Conservation (phyloP, 1,140 invertebrate species). For the Penaeus vannamei region DNA sequence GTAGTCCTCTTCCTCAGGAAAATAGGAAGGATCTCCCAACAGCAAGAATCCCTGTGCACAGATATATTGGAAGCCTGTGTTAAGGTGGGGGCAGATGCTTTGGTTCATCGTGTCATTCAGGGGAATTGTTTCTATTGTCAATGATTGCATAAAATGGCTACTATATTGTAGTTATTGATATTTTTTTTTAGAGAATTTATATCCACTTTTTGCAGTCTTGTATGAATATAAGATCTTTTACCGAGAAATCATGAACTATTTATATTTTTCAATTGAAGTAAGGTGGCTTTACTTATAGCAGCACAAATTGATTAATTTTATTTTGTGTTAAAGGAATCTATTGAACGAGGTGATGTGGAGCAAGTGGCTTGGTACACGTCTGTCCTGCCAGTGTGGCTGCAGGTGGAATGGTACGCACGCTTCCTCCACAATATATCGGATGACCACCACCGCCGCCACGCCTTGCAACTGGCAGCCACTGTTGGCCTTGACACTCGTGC, state of each 20-base stretch:
- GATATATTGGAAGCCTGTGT: constrained; percentile 70
- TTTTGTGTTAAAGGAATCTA: constrained; percentile 49
- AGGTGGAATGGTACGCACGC: constrained; percentile 84
- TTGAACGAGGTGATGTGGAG: constrained; percentile 80
- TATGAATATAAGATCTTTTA: too few relatives aligned
- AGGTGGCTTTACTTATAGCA: background rate
- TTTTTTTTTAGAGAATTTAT: too few relatives aligned
- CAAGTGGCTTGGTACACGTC: constrained; percentile 89
- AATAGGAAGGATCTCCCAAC: constrained; percentile 78
- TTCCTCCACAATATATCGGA: constrained; percentile 83
- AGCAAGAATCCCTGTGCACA: constrained; percentile 79
- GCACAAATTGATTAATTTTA: background rate
- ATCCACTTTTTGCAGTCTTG: too few relatives aligned
- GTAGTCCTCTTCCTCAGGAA: constrained; percentile 86
- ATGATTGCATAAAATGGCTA: too few relatives aligned
- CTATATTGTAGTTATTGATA: too few relatives aligned
- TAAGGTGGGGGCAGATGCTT: constrained; percentile 39
- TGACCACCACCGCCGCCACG: constrained; percentile 74
- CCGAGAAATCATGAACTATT: too few relatives aligned
- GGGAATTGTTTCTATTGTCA: too few relatives aligned
- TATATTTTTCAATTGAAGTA: too few relatives aligned
- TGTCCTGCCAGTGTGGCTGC: constrained; percentile 79
- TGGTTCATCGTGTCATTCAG: background rate
- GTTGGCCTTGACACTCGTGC: constrained; percentile 65
- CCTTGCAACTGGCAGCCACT: constrained; percentile 61